These are phyloP conservation scores for Paramisgurnus dabryanus DNA, from an alignment of 2,113 vertebrate genomes.

Conservation along the genomic window DNA sequence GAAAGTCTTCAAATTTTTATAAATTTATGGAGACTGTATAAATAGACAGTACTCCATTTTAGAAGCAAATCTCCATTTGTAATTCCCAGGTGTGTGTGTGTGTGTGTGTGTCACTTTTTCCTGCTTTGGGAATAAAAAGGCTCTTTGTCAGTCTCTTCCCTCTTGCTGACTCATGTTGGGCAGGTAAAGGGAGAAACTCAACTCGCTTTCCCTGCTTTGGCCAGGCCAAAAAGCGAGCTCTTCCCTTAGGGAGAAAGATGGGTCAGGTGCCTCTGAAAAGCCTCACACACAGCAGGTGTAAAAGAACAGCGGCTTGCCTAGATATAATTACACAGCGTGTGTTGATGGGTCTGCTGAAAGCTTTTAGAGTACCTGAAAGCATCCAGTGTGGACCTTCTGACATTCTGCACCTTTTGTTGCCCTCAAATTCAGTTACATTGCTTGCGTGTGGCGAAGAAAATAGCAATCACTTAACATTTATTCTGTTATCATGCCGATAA, in stretches of 20 bases:
- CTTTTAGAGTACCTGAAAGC: constrained; percentile 12
- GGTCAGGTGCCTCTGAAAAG: constrained; percentile 63
- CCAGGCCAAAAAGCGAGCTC: constrained; percentile 29
- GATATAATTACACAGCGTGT: constrained; percentile 25
- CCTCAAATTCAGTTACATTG: neutral
- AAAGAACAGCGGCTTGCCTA: constrained; percentile 63
- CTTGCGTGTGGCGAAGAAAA: neutral
- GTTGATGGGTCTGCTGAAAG: constrained; percentile 10
- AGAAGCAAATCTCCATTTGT: constrained; percentile 31
- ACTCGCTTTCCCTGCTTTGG: constrained; percentile 25
- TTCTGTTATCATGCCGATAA: constrained; percentile 3
- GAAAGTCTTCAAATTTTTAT: constrained; percentile 38
- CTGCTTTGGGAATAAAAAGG: constrained; percentile 70
- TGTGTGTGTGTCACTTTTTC: constrained; percentile 55
- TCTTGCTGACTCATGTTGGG: constrained; percentile 58
- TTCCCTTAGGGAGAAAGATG: constrained; percentile 58
- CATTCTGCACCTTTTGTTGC: neutral
- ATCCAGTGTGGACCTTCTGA: constrained; percentile 14
- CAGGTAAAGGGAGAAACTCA: constrained; percentile 57
- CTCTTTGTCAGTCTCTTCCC: constrained; percentile 69
- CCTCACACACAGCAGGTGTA: constrained; percentile 69
- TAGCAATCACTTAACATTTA: neutral
- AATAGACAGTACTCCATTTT: constrained; percentile 10
- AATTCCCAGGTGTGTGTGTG: constrained; percentile 18
- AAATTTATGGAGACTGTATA: neutral